Evolutionary conservation across 1,140 invertebrate species (phyloP).

Genomic region (Papilio aristodemus): DNA sequence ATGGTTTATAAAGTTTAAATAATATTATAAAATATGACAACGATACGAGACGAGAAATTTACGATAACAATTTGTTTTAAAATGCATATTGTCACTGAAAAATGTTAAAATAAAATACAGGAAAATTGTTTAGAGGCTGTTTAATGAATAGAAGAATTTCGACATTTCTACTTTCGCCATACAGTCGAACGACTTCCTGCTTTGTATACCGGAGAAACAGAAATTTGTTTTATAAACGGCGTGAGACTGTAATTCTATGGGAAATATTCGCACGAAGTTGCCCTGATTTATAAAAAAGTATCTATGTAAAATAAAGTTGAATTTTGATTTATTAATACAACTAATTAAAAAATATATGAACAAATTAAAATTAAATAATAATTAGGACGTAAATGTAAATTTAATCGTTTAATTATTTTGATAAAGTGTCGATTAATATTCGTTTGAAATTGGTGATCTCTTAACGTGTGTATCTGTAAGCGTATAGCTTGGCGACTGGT

Average conservation of each 20-base stretch:
- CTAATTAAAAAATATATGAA: too few species aligned
- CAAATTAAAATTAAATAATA: background rate
- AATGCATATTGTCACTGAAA: too few species aligned
- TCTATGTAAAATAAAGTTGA: too few species aligned
- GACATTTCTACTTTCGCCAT: background rate
- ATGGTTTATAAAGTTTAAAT: background rate
- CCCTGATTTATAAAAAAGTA: too few species aligned
- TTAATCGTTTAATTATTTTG: background rate
- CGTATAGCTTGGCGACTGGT: constrained; percentile 62
- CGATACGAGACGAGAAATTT: too few species aligned
- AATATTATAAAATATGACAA: too few species aligned
- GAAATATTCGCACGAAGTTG: too few species aligned
- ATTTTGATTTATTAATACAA: too few species aligned
- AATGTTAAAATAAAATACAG: background rate
- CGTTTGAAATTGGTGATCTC: too few species aligned
- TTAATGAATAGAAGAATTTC: background rate
- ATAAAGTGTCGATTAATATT: background rate
- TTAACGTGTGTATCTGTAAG: constrained; percentile 45
- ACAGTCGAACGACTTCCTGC: background rate
- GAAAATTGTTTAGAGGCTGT: background rate
- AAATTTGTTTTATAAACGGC: background rate
- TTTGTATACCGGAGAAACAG: background rate
- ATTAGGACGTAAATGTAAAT: background rate
- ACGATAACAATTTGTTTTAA: too few species aligned
- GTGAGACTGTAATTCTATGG: background rate